These are phyloP conservation scores for Allobates femoralis DNA, from an alignment of 2,797 vertebrate genomes.

Conservation along the genomic window DNA sequence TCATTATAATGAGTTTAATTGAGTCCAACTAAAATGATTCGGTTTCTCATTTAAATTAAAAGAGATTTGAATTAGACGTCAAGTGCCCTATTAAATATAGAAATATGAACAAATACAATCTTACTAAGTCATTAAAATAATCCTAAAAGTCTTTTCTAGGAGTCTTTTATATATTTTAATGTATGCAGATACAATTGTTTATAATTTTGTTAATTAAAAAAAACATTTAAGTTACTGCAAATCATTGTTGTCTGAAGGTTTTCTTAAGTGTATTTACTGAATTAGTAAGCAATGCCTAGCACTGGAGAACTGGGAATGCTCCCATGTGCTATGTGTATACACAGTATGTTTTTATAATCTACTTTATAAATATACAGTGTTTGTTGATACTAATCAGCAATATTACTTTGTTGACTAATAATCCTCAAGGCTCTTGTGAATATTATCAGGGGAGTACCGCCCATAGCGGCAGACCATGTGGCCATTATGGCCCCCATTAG, in stretches of 20 bases:
- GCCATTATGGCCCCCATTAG: too few species aligned
- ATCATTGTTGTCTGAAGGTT: neutral
- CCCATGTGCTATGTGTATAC: too few species aligned
- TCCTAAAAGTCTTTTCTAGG: neutral
- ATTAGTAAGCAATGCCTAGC: neutral
- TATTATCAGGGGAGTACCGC: too few species aligned
- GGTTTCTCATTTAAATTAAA: constrained; percentile 37
- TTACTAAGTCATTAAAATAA: constrained; percentile 11
- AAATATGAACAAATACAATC: constrained; percentile 32
- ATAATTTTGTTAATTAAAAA: constrained; percentile 17
- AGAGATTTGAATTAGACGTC: constrained; percentile 1
- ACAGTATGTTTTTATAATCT: too few species aligned
- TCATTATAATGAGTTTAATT: constrained; percentile 52
- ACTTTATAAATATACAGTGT: too few species aligned
- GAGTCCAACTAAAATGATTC: constrained; percentile 22
- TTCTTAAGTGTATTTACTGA: neutral
- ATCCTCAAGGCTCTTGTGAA: too few species aligned
- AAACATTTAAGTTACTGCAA: neutral
- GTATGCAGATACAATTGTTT: constrained; percentile 15
- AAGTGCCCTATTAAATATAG: constrained; percentile 26
- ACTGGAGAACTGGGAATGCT: too few species aligned
- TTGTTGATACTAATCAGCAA: too few species aligned
- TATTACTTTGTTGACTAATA: too few species aligned
- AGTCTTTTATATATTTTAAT: neutral
- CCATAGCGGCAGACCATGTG: too few species aligned